Conservation (phyloP, 2,888 invertebrate genomes). For the Encarsia formosa region DNA sequence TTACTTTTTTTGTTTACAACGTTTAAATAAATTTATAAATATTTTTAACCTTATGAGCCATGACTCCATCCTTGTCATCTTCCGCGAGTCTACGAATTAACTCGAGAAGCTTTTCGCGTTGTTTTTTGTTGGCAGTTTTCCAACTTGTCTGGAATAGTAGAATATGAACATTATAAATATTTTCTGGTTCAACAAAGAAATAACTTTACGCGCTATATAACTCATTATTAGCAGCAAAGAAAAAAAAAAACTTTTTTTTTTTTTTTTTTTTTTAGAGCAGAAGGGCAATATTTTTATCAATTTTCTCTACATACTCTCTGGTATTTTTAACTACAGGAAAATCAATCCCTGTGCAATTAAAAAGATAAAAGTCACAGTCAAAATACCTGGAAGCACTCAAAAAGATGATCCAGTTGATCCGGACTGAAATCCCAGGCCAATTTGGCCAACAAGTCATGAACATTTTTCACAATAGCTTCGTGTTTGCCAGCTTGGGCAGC, state of each 20-base stretch:
- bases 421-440: constrained; percentile 98
- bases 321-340: constrained; percentile 9
- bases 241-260: constrained; percentile 15
- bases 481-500: constrained; percentile 96
- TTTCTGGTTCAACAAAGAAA: constrained; percentile 19
- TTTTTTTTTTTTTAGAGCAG: not conserved
- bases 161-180: constrained; percentile 24
- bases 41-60: constrained; percentile 84
- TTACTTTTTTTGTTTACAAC: constrained; percentile 1
- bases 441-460: constrained; percentile 93
- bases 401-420: constrained; percentile 93
- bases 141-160: constrained; percentile 73
- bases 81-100: constrained; percentile 91
- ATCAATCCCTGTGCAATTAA: constrained; percentile 8
- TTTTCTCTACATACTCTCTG: no score
- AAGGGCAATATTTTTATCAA: no score
- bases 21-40: not conserved
- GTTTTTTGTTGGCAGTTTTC: constrained; percentile 93
- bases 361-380: not conserved
- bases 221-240: not conserved
- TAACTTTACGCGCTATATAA: constrained; percentile 11
- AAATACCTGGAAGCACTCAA: constrained; percentile 83
- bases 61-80: constrained; percentile 97
- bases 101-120: constrained; percentile 91
- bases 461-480: constrained; percentile 96